phyloP scores from a whole-genome alignment of 2,797 vertebrate species.

The Phoebastria nigripes region DNA sequence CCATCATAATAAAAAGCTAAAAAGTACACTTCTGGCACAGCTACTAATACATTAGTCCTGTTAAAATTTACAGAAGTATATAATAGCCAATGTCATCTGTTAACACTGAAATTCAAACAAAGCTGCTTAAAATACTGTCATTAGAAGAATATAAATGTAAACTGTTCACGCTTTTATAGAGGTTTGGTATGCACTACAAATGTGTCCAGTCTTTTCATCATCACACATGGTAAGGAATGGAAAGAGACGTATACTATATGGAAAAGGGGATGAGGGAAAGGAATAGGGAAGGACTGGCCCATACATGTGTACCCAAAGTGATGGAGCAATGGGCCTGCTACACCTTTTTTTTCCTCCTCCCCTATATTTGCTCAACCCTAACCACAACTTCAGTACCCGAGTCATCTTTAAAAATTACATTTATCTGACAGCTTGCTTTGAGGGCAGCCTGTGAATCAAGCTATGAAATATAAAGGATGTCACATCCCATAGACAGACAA shows the following conservation, averaged over 20 bases:
- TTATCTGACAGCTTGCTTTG: background rate
- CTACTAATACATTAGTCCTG: background rate
- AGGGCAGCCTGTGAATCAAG: background rate
- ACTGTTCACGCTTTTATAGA: background rate
- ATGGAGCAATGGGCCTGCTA: background rate
- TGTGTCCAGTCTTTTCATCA: background rate
- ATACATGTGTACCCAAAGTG: background rate
- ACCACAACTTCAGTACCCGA: background rate
- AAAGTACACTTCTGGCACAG: background rate
- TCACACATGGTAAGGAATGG: background rate
- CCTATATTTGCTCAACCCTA: background rate
- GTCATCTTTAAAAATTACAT: background rate
- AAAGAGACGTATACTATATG: background rate
- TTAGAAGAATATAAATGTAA: constrained; percentile 9
- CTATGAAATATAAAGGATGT: background rate
- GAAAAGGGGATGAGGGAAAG: background rate
- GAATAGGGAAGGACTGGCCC: background rate
- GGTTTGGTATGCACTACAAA: background rate
- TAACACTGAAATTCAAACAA: constrained; percentile 21
- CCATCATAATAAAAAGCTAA: constrained; percentile 5
- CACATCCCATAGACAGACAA: background rate
- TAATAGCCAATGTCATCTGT: background rate
- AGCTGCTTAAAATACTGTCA: background rate
- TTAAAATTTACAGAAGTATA: background rate
- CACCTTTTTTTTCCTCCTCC: background rate